Conservation (phyloP, 2,888 invertebrate species). For the Colostygia pectinataria region DNA sequence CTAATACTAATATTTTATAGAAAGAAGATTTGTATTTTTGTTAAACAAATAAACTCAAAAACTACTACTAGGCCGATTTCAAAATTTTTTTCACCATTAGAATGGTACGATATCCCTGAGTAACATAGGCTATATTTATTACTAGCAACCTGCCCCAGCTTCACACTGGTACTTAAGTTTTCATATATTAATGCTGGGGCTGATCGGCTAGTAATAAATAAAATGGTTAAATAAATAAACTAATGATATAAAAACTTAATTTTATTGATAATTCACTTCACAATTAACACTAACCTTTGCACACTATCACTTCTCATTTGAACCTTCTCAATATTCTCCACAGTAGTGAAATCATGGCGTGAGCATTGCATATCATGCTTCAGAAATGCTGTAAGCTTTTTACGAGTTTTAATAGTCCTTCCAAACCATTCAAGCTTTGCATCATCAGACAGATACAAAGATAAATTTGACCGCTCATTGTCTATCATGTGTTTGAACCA, state of each 20-base stretch:
- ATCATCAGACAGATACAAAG: conserved; percentile 76
- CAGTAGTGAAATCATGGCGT: conserved; percentile 73
- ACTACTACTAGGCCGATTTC: too few relatives aligned
- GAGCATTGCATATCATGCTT: conserved; percentile 80
- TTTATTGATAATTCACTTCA: conserved; percentile 3
- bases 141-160: not conserved
- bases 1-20: not conserved
- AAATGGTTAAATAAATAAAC: not conserved
- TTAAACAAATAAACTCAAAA: too few relatives aligned
- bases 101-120: too few relatives aligned
- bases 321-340: conserved; percentile 68
- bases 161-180: too few relatives aligned
- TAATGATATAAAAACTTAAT: not conserved
- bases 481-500: conserved; percentile 79
- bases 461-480: conserved; percentile 71
- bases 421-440: conserved; percentile 86
- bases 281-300: conserved; percentile 54
- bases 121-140: too few relatives aligned
- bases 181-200: too few relatives aligned
- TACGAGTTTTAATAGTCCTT: conserved; percentile 81
- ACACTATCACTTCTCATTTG: conserved; percentile 51
- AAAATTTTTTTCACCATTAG: too few relatives aligned
- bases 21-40: too few relatives aligned
- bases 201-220: not conserved
- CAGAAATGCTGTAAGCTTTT: conserved; percentile 82